These are phyloP conservation scores for Geodia barretti DNA, from an alignment of 37 sponge, comb jelly and placozoan genomes.

Conservation along the genomic window DNA sequence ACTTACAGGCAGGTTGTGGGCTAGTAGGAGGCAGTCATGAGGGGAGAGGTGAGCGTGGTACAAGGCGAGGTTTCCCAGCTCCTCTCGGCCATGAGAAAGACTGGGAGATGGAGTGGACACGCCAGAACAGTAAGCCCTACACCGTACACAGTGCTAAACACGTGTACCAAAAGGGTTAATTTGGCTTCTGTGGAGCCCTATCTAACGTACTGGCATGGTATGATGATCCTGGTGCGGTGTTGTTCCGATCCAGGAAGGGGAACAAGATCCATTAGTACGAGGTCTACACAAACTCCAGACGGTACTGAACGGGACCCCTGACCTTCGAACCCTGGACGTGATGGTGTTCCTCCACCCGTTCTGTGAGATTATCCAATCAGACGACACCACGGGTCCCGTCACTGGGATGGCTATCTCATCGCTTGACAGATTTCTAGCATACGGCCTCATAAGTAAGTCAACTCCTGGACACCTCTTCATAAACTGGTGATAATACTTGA, in stretches of 20 bases:
- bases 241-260: slow-evolving; percentile 47
- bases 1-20: too few relatives aligned
- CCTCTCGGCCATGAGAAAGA: slow-evolving; percentile 63
- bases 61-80: slow-evolving; percentile 83
- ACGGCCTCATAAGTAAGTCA: slow-evolving; percentile 70
- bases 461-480: not conserved
- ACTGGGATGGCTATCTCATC: slow-evolving; percentile 94
- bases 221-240: too few relatives aligned
- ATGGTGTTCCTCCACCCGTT: slow-evolving; percentile 63
- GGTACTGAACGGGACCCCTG: slow-evolving; percentile 3
- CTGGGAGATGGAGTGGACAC: slow-evolving; percentile 54
- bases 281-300: slow-evolving; percentile 38
- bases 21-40: too few relatives aligned
- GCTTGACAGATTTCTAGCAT: slow-evolving; percentile 90
- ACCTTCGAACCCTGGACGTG: slow-evolving; percentile 13
- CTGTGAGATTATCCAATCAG: slow-evolving; percentile 82
- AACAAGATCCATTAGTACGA: slow-evolving; percentile 64
- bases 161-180: too few relatives aligned
- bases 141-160: too few relatives aligned
- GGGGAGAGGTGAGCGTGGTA: slow-evolving; percentile 63
- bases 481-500: not conserved
- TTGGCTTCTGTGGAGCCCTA: too few relatives aligned
- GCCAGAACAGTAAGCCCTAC: slow-evolving; percentile 45
- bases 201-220: too few relatives aligned
- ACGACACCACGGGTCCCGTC: slow-evolving; percentile 88